Base-by-base conservation (phyloP, 2,113 vertebrate species). In the Mesembrinibis cayennensis region DNA sequence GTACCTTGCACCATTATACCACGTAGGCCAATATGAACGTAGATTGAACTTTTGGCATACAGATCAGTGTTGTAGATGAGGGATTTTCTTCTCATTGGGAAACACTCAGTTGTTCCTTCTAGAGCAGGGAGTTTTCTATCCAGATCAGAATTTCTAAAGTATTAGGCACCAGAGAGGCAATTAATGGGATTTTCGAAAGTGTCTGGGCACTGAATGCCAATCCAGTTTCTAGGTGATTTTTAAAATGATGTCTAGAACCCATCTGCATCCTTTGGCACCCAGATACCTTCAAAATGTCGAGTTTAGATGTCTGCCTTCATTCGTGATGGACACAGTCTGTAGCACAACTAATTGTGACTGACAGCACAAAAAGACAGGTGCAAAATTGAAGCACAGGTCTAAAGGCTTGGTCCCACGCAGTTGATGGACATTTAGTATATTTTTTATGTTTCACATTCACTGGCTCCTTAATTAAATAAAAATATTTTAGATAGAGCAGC, bases 391-490 rank as follows among this genome's bases (percentile, higher is more conserved):
- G 74, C 38, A 11, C 87, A 88, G 91, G 93, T 94, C 84, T 77
- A 13, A 90, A 93, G 71, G 32, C 61, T 91, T 47, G 89, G 61
- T 29, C 38, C 42, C 2, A 0, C 36, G 79, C n/a, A 90, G 80
- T 5, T 94, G 72, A 20, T 85, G 94, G 82, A 93, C 59, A 70
- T 96, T 84, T n/a, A 70, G 83, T 80, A 7, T n/a, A 61, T 88
- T 97, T 97, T 97, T 94, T 77, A 86, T 26, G 27, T 96, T 95
- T 92, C 70, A 17, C n/a, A 50, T 87, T 87, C 50, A 21, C 93
- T 74, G 62, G 66, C 62, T 91, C 77, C 91, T 81, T 95, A 97
- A 98, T 97, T 97, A 95, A 97, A 98, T 97, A 96, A 87, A 96
- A 97, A 94, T 97, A 95, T 98, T 95, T 94, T 69, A 74, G 89